Percentiles rank a stretch among this genome's conserved stretches.
phyloP scores from a whole-genome alignment of 2,888 invertebrate species.

The Muschampia plurimacula region DNA sequence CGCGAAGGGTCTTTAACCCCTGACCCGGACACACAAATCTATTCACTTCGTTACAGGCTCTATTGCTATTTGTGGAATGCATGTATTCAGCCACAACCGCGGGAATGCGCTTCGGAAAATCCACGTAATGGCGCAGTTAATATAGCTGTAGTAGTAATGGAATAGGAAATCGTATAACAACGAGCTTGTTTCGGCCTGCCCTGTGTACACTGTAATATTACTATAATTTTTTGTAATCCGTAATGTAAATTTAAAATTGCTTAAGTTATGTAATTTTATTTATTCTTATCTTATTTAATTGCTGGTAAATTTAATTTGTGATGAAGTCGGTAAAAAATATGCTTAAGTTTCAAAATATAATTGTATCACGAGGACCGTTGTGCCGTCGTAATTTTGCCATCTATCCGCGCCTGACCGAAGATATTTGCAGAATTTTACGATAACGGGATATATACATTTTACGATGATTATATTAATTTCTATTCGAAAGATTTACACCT shows the following conservation, averaged over 20 bases:
- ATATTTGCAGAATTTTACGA: conserved; percentile 34
- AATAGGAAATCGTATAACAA: too few species aligned
- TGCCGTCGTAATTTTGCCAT: conserved; percentile 14
- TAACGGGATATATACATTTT: conserved; percentile 39
- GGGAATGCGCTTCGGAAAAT: background rate
- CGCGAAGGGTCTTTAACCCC: conserved; percentile 77
- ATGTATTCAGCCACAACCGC: conserved; percentile 1
- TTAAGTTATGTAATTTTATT: too few species aligned
- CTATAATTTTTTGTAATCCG: too few species aligned
- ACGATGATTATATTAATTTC: conserved; percentile 38
- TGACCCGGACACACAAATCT: conserved; percentile 65
- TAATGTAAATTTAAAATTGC: too few species aligned
- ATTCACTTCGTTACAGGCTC: conserved; percentile 16
- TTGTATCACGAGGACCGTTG: conserved; percentile 3
- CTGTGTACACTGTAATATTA: too few species aligned
- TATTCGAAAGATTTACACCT: conserved; percentile 36
- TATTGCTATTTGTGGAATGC: conserved; percentile 5
- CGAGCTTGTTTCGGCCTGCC: too few species aligned
- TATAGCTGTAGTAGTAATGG: too few species aligned
- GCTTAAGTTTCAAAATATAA: conserved; percentile 9
- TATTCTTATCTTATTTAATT: too few species aligned
- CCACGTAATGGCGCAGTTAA: background rate
- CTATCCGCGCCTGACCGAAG: conserved; percentile 19
- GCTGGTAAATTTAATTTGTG: too few species aligned
- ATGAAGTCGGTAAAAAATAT: background rate